Evolutionary conservation across 2,888 invertebrate species (phyloP), one percentile per base, ranked within the genome.

Genomic region (Nomada flava): DNA sequence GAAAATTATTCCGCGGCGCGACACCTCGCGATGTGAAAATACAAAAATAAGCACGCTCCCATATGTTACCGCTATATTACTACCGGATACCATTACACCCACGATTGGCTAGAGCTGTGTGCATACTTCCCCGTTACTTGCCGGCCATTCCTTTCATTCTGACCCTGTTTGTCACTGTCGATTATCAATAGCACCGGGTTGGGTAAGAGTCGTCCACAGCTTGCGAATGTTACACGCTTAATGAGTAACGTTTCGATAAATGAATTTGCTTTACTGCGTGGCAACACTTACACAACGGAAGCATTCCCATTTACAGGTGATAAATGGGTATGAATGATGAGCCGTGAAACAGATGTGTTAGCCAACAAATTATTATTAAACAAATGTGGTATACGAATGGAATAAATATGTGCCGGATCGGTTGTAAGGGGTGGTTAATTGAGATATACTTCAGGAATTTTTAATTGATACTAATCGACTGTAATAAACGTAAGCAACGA

Each of bases 51-150:
- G 55, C 47, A 26, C 60, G 62, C 68, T 69, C 76, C 50, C 75
- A 76, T 74, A 74, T 65, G 71, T 85, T 50, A 71, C 82, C 73
- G 69, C 79, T 79, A 74, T 71, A 67, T 77, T 81, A 78, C 79
- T 77, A 74, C 71, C 83, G 83, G 84, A 84, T 77, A 81, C 76
- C 80, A 77, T 78, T 79, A 69, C 84, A 76, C 79, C 82, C 72
- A 81, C 80, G 71, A 70, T 70, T 50, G 57, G 55, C 20, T 29
- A 73, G 42, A 63, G 59, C 53, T 52, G 26, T 10, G 15, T 47
- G 26, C 47, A 47, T 47, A 53, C 63, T 42, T 69, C 52, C 55
- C 55, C 53, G 15, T 52, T 44, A 47, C 29, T 60, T 26, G 70
- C 71, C n/a, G 68, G 23, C 69, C 60, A 64, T 74, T 80, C 63